Conservation (phyloP, 2,113 vertebrate genomes). For the Cephalopholis sonnerati region DNA sequence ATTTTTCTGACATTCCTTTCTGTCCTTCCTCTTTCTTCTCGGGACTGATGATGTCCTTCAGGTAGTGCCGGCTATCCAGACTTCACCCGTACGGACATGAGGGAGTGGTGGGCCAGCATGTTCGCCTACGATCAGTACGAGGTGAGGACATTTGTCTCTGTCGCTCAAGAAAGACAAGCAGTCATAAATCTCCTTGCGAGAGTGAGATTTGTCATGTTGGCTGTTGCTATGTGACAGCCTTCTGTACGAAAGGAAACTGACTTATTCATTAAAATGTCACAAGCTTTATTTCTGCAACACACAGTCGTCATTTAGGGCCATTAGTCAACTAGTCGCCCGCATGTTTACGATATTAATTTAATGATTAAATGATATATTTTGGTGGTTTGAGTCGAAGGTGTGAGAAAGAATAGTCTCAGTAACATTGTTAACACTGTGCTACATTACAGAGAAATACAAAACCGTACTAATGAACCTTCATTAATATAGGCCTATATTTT, state of each 20-base stretch:
- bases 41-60: constrained; percentile 49
- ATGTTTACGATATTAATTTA: no score
- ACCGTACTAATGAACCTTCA: no score
- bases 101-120: constrained; percentile 92
- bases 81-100: constrained; percentile 89
- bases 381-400: no score
- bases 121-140: constrained; percentile 92
- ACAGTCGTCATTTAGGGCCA: no score
- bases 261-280: no score
- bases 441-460: no score
- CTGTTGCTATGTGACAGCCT: neutral
- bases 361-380: no score
- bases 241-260: neutral
- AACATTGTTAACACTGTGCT: no score
- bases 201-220: neutral
- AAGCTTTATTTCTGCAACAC: neutral
- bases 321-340: no score
- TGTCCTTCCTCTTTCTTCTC: neutral
- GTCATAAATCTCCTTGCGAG: neutral
- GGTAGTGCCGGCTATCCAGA: constrained; percentile 92
- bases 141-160: constrained; percentile 71
- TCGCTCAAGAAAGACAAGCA: neutral
- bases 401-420: no score
- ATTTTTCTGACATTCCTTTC: neutral
- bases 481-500: no score